These are phyloP conservation scores for Cheilosia soror DNA, from an alignment of 2,888 invertebrate genomes.

Conservation along the genomic window DNA sequence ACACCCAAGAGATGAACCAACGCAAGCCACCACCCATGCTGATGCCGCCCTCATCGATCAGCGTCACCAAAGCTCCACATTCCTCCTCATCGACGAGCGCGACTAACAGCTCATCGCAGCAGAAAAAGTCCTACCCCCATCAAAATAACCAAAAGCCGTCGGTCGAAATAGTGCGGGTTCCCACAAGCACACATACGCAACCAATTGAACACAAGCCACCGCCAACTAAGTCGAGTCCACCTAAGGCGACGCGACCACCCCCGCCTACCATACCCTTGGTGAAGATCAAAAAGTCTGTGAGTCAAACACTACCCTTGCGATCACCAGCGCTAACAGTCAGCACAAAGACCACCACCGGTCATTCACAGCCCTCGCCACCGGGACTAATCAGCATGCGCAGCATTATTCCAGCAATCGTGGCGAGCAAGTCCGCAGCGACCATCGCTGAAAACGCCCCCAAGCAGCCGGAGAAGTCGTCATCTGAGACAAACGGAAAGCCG, in stretches of 20 bases:
- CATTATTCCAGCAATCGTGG: conserved; percentile 74
- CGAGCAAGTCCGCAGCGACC: conserved; percentile 70
- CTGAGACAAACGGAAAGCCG: conserved; percentile 42
- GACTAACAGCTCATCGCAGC: conserved; percentile 71
- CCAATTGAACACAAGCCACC: conserved; percentile 65
- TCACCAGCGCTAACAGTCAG: conserved; percentile 71
- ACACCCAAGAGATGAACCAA: conserved; percentile 77
- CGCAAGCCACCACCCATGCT: conserved; percentile 76
- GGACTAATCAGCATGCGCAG: conserved; percentile 81
- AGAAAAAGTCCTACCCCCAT: conserved; percentile 54
- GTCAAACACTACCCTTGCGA: conserved; percentile 76
- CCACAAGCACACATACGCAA: conserved; percentile 30
- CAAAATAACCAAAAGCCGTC: conserved; percentile 77
- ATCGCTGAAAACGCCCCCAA: conserved; percentile 66
- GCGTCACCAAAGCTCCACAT: conserved; percentile 75
- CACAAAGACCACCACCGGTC: conserved; percentile 70
- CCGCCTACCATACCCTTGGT: conserved; percentile 85
- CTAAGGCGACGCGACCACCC: conserved; percentile 83
- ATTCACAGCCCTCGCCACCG: conserved; percentile 79
- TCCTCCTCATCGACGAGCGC: conserved; percentile 63
- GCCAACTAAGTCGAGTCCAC: conserved; percentile 76
- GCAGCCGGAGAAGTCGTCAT: conserved; percentile 72
- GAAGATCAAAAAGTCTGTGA: conserved; percentile 83
- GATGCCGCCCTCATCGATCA: conserved; percentile 81
- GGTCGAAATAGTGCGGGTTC: conserved; percentile 81